Evolutionary conservation across 1,140 invertebrate genomes (phyloP).

Genomic region (Drosophila pachea): DNA sequence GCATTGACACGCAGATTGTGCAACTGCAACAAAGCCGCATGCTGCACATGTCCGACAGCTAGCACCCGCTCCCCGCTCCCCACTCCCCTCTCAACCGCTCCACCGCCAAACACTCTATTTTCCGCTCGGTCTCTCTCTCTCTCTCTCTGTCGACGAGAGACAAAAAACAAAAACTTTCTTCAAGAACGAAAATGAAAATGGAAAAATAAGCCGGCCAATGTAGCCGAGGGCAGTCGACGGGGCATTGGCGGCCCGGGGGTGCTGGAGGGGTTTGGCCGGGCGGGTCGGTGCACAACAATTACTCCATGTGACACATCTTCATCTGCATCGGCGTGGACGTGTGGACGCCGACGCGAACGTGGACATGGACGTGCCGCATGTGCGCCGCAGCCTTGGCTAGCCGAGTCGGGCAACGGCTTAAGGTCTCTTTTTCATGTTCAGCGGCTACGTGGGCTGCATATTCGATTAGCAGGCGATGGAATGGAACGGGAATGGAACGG

Average conservation of each 20-base stretch:
- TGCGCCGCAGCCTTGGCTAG: slow-evolving; percentile 8
- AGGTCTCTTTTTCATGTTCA: slow-evolving; percentile 31
- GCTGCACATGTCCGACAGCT: slow-evolving; percentile 47
- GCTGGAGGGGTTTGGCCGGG: background rate
- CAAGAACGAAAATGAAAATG: slow-evolving; percentile 47
- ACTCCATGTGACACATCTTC: slow-evolving; percentile 77
- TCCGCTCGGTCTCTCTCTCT: background rate
- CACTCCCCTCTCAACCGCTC: background rate
- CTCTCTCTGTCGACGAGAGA: background rate
- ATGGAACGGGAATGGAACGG: slow-evolving; percentile 26
- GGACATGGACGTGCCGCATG: slow-evolving; percentile 45
- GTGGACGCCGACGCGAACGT: no score
- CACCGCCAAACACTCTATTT: no score
- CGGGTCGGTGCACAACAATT: slow-evolving; percentile 53
- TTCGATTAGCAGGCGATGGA: slow-evolving; percentile 37
- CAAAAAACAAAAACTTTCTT: slow-evolving; percentile 60
- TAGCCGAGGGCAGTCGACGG: background rate
- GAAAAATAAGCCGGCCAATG: slow-evolving; percentile 50
- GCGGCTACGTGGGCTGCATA: slow-evolving; percentile 66
- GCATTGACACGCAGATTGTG: slow-evolving; percentile 74
- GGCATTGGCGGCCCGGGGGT: no score
- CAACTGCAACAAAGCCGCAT: slow-evolving; percentile 60
- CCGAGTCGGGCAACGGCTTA: slow-evolving; percentile 11
- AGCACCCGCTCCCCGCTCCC: background rate
- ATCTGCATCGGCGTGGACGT: slow-evolving; percentile 51